A percentile compares a stretch with the other conserved stretches of the same genome.
Conservation (phyloP, 1,140 invertebrate genomes). For the Drosophila tsacasi region DNA sequence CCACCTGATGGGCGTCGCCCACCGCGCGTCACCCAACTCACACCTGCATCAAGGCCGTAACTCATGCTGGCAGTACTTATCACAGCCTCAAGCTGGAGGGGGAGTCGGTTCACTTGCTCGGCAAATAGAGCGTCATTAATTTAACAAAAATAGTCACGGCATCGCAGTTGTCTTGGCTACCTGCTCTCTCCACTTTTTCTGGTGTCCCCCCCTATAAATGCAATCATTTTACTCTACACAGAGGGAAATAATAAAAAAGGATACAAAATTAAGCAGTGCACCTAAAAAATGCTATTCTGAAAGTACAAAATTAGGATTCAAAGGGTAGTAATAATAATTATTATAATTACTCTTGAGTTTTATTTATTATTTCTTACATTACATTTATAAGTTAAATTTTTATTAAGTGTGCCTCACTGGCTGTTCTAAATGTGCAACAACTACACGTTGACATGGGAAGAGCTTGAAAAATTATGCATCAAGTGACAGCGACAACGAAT, state of each 20-base stretch:
- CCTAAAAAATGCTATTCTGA: background rate
- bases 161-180: slow-evolving; percentile 34
- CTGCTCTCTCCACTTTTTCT: slow-evolving; percentile 16
- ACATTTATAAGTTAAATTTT: background rate
- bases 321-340: background rate
- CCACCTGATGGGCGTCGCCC: background rate
- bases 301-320: background rate
- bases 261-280: background rate
- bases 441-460: slow-evolving; percentile 62
- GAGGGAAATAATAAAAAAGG: background rate
- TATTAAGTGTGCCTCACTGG: slow-evolving; percentile 17
- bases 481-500: slow-evolving; percentile 66
- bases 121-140: slow-evolving; percentile 81
- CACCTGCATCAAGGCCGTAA: slow-evolving; percentile 36
- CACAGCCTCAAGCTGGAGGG: slow-evolving; percentile 47
- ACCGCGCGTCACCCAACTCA: background rate
- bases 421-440: slow-evolving; percentile 79
- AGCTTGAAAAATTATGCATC: slow-evolving; percentile 79
- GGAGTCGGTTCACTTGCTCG: slow-evolving; percentile 54
- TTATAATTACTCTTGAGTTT: background rate
- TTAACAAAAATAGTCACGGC: slow-evolving; percentile 79
- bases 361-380: background rate
- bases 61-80: slow-evolving; percentile 72
- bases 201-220: slow-evolving; percentile 44
- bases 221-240: slow-evolving; percentile 74